These are phyloP conservation scores for Chouioia cunea DNA, from an alignment of 2,888 invertebrate genomes.

Conservation along the genomic window DNA sequence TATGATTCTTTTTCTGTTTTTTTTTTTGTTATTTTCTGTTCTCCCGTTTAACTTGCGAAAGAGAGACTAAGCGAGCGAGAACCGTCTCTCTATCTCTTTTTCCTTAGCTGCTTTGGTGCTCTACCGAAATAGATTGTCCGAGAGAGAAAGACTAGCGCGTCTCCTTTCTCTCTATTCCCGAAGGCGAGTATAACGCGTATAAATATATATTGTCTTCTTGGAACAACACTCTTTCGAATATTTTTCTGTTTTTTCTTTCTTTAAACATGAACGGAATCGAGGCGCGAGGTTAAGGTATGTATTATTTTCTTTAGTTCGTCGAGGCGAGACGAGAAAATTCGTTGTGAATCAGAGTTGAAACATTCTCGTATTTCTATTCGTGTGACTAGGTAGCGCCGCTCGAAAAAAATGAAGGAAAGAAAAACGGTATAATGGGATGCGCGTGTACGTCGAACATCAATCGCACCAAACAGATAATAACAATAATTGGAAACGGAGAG, in stretches of 20 bases:
- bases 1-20: conserved; percentile 42
- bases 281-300: conserved; percentile 3
- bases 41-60: too few relatives aligned
- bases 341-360: conserved; percentile 30
- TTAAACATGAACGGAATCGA: not conserved
- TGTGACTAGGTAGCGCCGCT: not conserved
- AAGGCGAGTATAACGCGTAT: conserved; percentile 39
- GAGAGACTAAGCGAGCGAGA: too few relatives aligned
- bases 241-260: not conserved
- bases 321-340: conserved; percentile 7
- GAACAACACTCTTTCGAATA: conserved; percentile 29
- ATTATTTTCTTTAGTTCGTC: not conserved
- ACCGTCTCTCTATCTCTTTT: too few relatives aligned
- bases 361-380: conserved; percentile 25
- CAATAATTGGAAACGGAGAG: conserved; percentile 25
- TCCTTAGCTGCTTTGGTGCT: not conserved
- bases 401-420: not conserved
- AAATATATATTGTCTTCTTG: conserved; percentile 45
- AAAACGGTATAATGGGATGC: not conserved
- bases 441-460: conserved; percentile 29
- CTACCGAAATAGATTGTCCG: conserved; percentile 14
- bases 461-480: conserved; percentile 37
- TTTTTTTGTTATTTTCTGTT: not conserved
- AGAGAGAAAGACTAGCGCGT: not conserved
- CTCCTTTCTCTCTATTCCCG: conserved; percentile 32